These are phyloP conservation scores for Serranus cabrilla DNA, from an alignment of 2,797 vertebrate genomes.

Conservation along the genomic window DNA sequence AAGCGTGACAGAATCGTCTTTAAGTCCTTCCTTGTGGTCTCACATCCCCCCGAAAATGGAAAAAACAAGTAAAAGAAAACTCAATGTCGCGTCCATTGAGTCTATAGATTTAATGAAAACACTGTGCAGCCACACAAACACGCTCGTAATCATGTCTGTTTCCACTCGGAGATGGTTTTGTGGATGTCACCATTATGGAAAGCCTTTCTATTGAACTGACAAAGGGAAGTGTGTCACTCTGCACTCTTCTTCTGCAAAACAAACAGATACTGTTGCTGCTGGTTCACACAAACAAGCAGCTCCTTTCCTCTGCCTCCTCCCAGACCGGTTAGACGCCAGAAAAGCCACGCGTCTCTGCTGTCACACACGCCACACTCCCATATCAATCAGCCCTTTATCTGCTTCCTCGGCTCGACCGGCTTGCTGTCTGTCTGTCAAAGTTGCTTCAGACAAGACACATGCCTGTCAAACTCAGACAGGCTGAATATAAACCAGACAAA, in stretches of 20 bases:
- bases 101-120: slow-evolving; percentile 19
- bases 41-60: not conserved
- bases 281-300: slow-evolving; percentile 51
- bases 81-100: slow-evolving; percentile 22
- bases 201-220: slow-evolving; percentile 45
- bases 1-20: slow-evolving; percentile 11
- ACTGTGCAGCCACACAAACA: slow-evolving; percentile 29
- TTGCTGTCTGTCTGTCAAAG: slow-evolving; percentile 42
- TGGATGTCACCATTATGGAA: slow-evolving; percentile 53
- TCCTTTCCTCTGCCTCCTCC: slow-evolving; percentile 49
- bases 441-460: slow-evolving; percentile 24
- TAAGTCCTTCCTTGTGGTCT: slow-evolving; percentile 29
- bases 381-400: slow-evolving; percentile 72
- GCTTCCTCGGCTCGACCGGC: slow-evolving; percentile 27
- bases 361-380: slow-evolving; percentile 46
- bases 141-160: slow-evolving; percentile 17
- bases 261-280: slow-evolving; percentile 68
- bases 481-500: slow-evolving; percentile 29
- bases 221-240: slow-evolving; percentile 54
- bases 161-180: slow-evolving; percentile 33
- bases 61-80: slow-evolving; percentile 20
- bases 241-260: slow-evolving; percentile 62
- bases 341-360: slow-evolving; percentile 58
- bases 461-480: slow-evolving; percentile 38
- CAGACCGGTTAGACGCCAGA: slow-evolving; percentile 69